Evolutionary conservation across 2,888 invertebrate genomes (phyloP), one percentile per base, ranked within the genome.

Genomic region (Ypsolopha sequella): DNA sequence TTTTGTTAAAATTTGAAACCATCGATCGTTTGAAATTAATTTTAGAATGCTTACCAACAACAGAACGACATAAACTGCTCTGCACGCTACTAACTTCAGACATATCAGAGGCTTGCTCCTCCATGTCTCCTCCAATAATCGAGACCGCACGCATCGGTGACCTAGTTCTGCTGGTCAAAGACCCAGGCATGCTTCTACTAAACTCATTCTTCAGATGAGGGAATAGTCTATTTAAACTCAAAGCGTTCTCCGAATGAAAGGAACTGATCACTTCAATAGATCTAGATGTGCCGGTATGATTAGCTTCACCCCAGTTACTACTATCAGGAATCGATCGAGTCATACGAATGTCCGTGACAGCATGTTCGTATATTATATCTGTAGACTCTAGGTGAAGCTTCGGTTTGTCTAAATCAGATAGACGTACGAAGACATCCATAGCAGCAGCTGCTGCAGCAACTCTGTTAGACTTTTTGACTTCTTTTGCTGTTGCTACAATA

Each of bases 321-420:
- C 89, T 90, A 62, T 92, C 91, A 9, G 92, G 91, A 58, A 92
- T 92, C 43, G 91, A 92, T 55, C 89, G 86, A 47, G 91, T 91
- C 91, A 92, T 91, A 41, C 91, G 80, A 43, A 88, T 84, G 14
- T 87, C 67, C n/a, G 68, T 55, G 41, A 60, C 54, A 53, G 63
- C 65, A 60, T 69, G 56, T 57, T 74, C 57, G 58, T 67, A 55
- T 57, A 73, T 54, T 10, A 56, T 58, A 24, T 11, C 11, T n/a
- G 14, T 24, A 3, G 36, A 14, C 14, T 51, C 71, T 0, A 73
- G 72, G 34, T 88, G 88, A 47, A 87, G 75, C 51, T 88, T 88
- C 39, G 78, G 67, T 62, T 92, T 92, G 67, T 95, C 94, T 70
- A 95, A 86, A 68, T 95, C 95, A 1, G 95, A 95, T 7, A 95